phyloP scores from a whole-genome alignment of 2,797 vertebrate genomes.

The Chiloscyllium punctatum region DNA sequence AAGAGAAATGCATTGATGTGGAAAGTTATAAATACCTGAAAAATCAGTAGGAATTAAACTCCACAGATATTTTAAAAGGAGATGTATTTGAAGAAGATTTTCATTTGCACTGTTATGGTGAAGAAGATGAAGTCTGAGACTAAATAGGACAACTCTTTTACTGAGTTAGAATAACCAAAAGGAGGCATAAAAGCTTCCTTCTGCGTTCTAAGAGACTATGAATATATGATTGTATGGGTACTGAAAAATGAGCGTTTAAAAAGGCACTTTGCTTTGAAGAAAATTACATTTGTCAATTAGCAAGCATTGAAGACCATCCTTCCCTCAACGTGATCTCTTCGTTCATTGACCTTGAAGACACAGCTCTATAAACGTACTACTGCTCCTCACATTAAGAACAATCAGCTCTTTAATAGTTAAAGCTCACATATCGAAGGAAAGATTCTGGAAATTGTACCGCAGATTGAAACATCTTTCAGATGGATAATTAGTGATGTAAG shows the following conservation, averaged over 20 bases:
- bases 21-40: not conserved
- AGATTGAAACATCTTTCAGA: not conserved
- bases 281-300: not conserved
- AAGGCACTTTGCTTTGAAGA: not conserved
- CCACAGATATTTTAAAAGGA: not conserved
- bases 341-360: not conserved
- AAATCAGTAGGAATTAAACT: not conserved
- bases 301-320: not conserved
- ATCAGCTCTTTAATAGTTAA: not conserved
- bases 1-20: not conserved
- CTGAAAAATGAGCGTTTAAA: not conserved
- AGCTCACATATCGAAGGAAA: not conserved
- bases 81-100: not conserved
- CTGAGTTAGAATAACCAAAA: not conserved
- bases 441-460: not conserved
- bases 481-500: not conserved
- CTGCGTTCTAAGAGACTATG: not conserved
- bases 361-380: not conserved
- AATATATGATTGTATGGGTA: too few relatives aligned
- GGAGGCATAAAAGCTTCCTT: not conserved
- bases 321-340: not conserved
- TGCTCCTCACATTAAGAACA: not conserved
- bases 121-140: not conserved
- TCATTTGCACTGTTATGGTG: not conserved
- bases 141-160: not conserved